These are phyloP conservation scores for human DNA, from an alignment of 2,113 vertebrate species.

Conservation along the genomic window GRCh38 chr12:84747501-84748000, in stretches of 20 bases:
- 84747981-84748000: not conserved
- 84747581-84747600: not conserved
- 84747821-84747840: not conserved
- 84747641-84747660: not conserved
- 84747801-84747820: not conserved
- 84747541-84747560: not conserved
- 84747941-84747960: not conserved
- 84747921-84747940: not conserved
- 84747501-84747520: not conserved
- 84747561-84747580: not conserved
- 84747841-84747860: not conserved
- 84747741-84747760: not conserved
- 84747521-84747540: not conserved
- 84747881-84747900: not conserved
- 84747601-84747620: not conserved
- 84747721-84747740: not conserved
- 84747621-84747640: not conserved
- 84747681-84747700: not conserved
- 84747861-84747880: not conserved
- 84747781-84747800: not conserved
- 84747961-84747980: not conserved
- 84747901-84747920: not conserved
- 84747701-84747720: not conserved
- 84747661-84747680: too few relatives aligned
- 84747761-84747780: not conserved